Percentiles rank a stretch among this genome's conserved stretches.
These are phyloP conservation scores for Intellagama lesueurii DNA, from an alignment of 2,797 vertebrate species.

Conservation along the genomic window DNA sequence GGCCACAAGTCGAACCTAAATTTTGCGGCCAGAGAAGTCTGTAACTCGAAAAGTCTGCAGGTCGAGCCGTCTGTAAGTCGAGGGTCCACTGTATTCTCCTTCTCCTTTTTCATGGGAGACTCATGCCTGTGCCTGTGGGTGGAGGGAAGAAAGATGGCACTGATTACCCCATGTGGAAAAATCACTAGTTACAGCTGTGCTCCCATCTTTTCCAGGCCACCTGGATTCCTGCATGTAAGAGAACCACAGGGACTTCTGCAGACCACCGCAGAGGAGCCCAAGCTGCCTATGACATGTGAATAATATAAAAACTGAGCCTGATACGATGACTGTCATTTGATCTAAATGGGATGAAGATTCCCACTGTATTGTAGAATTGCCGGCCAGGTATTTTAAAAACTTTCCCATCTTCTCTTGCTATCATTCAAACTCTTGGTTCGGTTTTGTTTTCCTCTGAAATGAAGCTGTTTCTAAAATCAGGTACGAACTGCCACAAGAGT, in stretches of 20 bases:
- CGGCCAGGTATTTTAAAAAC: background rate
- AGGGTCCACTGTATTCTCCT: too few species aligned
- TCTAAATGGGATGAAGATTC: background rate
- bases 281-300: background rate
- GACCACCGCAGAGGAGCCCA: background rate
- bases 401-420: background rate
- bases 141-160: too few species aligned
- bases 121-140: background rate
- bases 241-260: background rate
- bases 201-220: background rate
- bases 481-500: background rate
- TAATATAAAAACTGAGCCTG: background rate
- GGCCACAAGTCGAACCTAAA: too few species aligned
- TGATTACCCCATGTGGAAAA: too few species aligned
- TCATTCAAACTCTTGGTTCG: slow-evolving; percentile 15
- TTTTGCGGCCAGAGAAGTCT: too few species aligned
- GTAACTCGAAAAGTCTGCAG: too few species aligned
- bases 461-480: slow-evolving; percentile 13
- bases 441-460: background rate
- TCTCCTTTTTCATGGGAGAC: background rate
- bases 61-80: too few species aligned
- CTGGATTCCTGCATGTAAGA: background rate
- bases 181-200: too few species aligned
- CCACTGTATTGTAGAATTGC: background rate
- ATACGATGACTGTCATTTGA: background rate